These are phyloP conservation scores for Carettochelys insculpta DNA, from an alignment of 2,113 vertebrate species.

Conservation along the genomic window DNA sequence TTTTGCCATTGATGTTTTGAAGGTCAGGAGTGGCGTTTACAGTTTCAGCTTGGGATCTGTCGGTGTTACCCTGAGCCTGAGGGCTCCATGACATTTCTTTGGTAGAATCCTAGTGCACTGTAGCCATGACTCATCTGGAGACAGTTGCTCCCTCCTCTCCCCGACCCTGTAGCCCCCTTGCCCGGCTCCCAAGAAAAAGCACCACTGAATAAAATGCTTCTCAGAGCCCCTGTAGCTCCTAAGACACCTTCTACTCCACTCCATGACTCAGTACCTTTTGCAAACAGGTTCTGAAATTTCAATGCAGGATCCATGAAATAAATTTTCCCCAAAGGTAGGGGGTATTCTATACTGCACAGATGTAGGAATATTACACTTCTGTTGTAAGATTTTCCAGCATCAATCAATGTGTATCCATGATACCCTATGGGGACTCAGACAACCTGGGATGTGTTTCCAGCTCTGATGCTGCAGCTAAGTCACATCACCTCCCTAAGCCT, in stretches of 20 bases:
- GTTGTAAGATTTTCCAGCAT: neutral
- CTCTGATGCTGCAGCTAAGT: neutral
- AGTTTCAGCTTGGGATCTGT: too few relatives aligned
- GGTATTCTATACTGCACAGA: neutral
- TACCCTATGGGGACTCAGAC: neutral
- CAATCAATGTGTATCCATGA: neutral
- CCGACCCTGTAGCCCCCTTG: too few relatives aligned
- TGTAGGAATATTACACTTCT: neutral
- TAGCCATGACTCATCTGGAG: too few relatives aligned
- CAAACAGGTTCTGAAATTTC: neutral
- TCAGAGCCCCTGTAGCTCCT: neutral
- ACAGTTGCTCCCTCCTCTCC: too few relatives aligned
- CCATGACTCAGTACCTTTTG: neutral
- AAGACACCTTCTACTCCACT: neutral
- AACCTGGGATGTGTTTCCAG: neutral
- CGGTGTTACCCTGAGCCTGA: neutral
- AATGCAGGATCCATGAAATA: neutral
- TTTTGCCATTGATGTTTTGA: neutral
- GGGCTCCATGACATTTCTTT: neutral
- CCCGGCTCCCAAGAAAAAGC: neutral
- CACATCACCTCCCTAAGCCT: neutral
- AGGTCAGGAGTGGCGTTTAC: neutral
- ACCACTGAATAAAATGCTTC: neutral
- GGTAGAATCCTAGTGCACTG: neutral
- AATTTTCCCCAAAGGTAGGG: neutral